Conservation (phyloP, 2,888 invertebrate species). For the Agapetus fuscipes region DNA sequence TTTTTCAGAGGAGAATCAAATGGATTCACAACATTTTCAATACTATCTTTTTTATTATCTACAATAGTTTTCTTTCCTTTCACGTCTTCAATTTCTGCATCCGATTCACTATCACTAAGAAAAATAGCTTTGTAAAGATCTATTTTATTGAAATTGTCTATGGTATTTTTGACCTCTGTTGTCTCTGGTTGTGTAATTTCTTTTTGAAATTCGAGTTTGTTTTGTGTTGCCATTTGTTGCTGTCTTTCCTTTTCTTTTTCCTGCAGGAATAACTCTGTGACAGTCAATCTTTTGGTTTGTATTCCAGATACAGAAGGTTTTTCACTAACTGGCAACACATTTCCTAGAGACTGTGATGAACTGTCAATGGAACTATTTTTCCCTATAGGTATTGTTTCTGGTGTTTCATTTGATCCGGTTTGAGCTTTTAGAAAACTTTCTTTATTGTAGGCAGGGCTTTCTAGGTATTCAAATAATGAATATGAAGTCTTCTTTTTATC, state of each 20-base stretch:
- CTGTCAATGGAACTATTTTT: too few relatives aligned
- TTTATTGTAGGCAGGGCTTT: constrained; percentile 48
- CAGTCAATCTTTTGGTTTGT: constrained; percentile 31
- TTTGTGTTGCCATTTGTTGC: constrained; percentile 21
- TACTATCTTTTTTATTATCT: constrained; percentile 24
- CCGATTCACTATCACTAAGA: constrained; percentile 66
- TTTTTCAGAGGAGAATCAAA: constrained; percentile 41
- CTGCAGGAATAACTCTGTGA: constrained; percentile 38
- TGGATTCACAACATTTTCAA: constrained; percentile 25
- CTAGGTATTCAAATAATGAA: constrained; percentile 70
- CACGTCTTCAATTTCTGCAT: constrained; percentile 34
- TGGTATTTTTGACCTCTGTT: constrained; percentile 32
- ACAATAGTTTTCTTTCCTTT: constrained; percentile 14
- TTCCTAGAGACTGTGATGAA: too few relatives aligned
- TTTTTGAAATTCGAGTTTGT: constrained; percentile 12
- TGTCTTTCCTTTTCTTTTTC: constrained; percentile 34
- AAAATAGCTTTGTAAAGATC: constrained; percentile 90
- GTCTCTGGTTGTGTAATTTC: constrained; percentile 16
- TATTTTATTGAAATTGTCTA: constrained; percentile 42
- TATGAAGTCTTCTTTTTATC: constrained; percentile 55
- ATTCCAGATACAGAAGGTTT: too few relatives aligned
- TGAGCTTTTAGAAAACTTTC: constrained; percentile 44
- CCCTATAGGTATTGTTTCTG: neutral
- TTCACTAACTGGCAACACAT: neutral
- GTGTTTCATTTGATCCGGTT: constrained; percentile 11